Evolutionary conservation across 2,797 vertebrate genomes (phyloP), one percentile per base, ranked within the genome.

Genomic region (Kryptopterus vitreolus): DNA sequence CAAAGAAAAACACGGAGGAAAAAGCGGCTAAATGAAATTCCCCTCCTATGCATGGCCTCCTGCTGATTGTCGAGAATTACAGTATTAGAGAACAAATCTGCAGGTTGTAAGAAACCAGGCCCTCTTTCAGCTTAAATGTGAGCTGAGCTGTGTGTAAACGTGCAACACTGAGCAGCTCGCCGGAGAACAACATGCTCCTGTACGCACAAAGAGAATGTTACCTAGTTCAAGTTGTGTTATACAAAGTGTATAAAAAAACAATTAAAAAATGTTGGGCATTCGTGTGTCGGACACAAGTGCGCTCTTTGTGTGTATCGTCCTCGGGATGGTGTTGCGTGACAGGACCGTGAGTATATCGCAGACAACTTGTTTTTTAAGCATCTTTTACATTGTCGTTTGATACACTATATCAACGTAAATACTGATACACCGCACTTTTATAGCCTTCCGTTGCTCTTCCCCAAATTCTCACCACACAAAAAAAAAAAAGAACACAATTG

Each of bases 21-120:
- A 13, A 26, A 50, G n/a, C 8, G 20, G 57, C 77, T 80, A 89
- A 88, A 88, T 85, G 84, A 88, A 87, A 70, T 55, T 72, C 88
- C 86, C 82, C 79, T 38, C 84, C 89, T 22, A 59, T 20, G 18
- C 31, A 16, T 78, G 53, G 38, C 70, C 52, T 55, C 20, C 20
- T 22, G 18, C n/a, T 13, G 31, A n/a, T 73, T 57, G 3, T 43
- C 7, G 38, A 43, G 8, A 43, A 43, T 43, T 43, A 43, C 38
- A 43, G 38, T 10, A 43, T 55, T 38, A 24, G 11, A 7, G 69
- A 16, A 12, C 31, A 31, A 70, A 31, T 50, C 43, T 29, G 15
- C 38, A 24, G 35, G 4, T 38, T 6, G 15, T 68, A 38, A 46
- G 38, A 24, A 43, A 43, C 63, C 12, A 12, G 3, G 6, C 76